Evolutionary conservation across 2,113 vertebrate genomes (phyloP).

Genomic region (Calypte anna): DNA sequence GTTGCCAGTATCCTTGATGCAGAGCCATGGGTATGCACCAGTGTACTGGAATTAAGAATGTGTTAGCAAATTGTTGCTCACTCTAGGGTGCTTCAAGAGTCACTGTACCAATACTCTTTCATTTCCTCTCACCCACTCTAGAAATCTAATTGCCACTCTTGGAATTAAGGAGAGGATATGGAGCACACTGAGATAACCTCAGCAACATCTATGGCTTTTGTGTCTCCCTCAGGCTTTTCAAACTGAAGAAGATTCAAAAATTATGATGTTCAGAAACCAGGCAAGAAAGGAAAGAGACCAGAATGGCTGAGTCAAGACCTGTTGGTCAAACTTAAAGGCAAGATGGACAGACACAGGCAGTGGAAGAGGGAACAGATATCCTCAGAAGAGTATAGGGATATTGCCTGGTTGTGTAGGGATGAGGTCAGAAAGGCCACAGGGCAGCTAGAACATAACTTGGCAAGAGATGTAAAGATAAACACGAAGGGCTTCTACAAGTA

Average conservation of each 20-base stretch:
- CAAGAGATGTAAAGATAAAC: no score
- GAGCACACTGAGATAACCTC: neutral
- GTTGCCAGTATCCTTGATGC: neutral
- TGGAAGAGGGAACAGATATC: no score
- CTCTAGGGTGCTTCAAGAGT: neutral
- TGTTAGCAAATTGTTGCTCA: neutral
- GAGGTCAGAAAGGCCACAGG: no score
- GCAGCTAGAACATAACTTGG: no score
- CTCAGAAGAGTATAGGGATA: no score
- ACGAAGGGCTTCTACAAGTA: no score
- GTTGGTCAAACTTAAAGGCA: no score
- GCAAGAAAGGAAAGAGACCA: no score
- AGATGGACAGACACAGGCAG: no score
- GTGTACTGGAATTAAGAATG: neutral
- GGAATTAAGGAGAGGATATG: neutral
- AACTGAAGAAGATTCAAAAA: neutral
- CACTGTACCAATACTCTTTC: neutral
- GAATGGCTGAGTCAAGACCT: no score
- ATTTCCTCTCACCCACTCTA: neutral
- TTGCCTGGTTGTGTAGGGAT: no score
- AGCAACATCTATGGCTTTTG: neutral
- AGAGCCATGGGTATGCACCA: neutral
- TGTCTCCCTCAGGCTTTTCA: neutral
- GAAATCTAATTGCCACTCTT: neutral
- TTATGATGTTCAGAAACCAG: neutral